Base-by-base conservation (phyloP, 2,888 invertebrate species). In the Sminthurides aquaticus region DNA sequence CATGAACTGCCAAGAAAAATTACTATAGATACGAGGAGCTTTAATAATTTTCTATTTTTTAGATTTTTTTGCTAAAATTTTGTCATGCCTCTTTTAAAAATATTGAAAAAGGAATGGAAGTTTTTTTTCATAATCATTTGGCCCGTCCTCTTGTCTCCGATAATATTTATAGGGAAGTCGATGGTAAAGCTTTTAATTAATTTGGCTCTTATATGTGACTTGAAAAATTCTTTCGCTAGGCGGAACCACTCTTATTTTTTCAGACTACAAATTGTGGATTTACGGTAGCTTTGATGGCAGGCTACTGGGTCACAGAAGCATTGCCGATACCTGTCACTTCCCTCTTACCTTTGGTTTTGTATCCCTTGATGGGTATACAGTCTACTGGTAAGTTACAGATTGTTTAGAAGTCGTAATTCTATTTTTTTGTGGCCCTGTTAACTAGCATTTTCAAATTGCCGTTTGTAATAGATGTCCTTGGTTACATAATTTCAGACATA, bases 271-370 rank as follows among this genome's bases (percentile, higher is more conserved):
- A 73, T 61, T 76, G 76, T 62, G 76, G 71, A 5, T 77, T 75
- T 60, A 75, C 74, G 18, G 73, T 77, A 27, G 29, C 75, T 0
- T 60, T 77, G 43, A 76, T 77, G 75, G 75, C 76, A 2, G 59
- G 74, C 22, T 76, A 72, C 65, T 77, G 77, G 77, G 74, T 77
- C 72, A 76, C 76, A 5, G 77, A 77, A 69, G 76, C 76, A 0
- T 28, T 77, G 1, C 77, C 77, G 2, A 69, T 77, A 64, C 71
- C 76, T 1, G 71, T 76, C 27, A 77, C 77, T 15, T 73, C 76
- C 2, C 70, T 77, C 2, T 64, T 78, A 8, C 77, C 77, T 0
- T 71, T 76, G 24, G 69, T 76, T 56, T 67, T 76, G 15, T 76
- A 77, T 57, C 77, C 77, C 0, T 58, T 77, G 1, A 67, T 77